Base-by-base conservation (phyloP, 2,113 vertebrate genomes). In the Channa maculata region DNA sequence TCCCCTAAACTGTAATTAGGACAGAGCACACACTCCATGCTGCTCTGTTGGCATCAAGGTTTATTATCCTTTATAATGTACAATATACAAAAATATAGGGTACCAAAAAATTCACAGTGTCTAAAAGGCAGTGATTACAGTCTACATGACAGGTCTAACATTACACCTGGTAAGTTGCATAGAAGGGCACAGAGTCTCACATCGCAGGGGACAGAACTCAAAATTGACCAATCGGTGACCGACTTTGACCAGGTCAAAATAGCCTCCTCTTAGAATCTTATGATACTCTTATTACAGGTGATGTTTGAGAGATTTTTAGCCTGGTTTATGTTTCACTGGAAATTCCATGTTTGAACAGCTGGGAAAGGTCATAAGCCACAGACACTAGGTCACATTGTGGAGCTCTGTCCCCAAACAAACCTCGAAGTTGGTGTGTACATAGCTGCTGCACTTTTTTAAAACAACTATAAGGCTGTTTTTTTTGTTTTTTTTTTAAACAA, bases 81-180 rank as follows among this genome's bases (percentile, higher is more conserved):
- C 95, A 96, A 96, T 96, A 95, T 97, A 97, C 95, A 97, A 97
- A 97, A 97, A 97, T 96, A 97, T 95, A 96, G 94, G 94, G 94
- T 96, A 97, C 91, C 94, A 95, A 95, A 95, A 95, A 96, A 96
- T 96, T 96, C 96, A 97, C 96, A 97, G 96, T 96, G 96, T 96
- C 95, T 96, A 96, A 97, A 94, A 96, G 96, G 96, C 96, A 97
- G 96, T 96, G 95, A 95, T 96, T 96, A 96, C 93, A 95, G 94
- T 96, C 95, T 95, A 95, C 92, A 93, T 94, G 91, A 95, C 94
- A 94, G 94, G 94, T 95, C 95, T 93, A 94, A 96, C 88, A 95
- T 93, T 94, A 94, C 94, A 95, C 93, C 94, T 94, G 93, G 91
- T 95, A 77, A 86, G 94, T 97, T 97, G 96, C 96, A 97, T 97